Base-by-base conservation (phyloP, 2,888 invertebrate genomes). In the Aplocera efformata region DNA sequence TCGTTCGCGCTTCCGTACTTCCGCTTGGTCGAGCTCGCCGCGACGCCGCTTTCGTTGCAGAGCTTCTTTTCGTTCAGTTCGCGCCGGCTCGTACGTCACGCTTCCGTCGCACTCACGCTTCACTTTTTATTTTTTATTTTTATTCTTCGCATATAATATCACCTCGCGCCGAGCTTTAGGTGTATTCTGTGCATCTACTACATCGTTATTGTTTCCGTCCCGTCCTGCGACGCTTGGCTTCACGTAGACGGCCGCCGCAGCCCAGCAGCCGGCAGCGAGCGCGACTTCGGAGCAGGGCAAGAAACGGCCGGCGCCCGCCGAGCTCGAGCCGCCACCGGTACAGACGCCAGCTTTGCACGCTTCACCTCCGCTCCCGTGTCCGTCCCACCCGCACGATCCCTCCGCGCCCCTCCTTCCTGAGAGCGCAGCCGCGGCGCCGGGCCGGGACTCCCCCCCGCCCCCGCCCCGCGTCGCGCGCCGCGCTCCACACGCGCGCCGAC, bases 291-390 rank as follows among this genome's bases (percentile, higher is more conserved):
- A 96, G 92, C 91, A 94, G 90, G 96, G 95, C 93, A 96, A 96
- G 95, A 97, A 97, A 93, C 96, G 97, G 91, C 94, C 96, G 78
- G 85, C 86, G 92, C 94, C 91, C 90, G 66, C 80, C 80, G 86
- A 85, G 68, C 75, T 79, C 83, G 84, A 85, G 80, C 83, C 84
- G 84, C 95, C 97, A 94, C 96, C 97, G 97, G 97, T 97, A 97
- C 95, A 93, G 79, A 85, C 79, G 88, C 89, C 84, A 85, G 89
- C 90, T 90, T 91, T 91, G 92, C 92, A 92, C 91, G 91, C 89
- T 86, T 89, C 79, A 59, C 63, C 78, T 73, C 70, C 23, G 1
- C 27, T 77, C 74, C 74, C 74, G 70, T 59, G 72, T 65, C 65
- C 61, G 60, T 39, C 58, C 60, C 77, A 70, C 72, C 78, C 72